Evolutionary conservation across 2,113 vertebrate species (phyloP).

Genomic region (Lontra canadensis): DNA sequence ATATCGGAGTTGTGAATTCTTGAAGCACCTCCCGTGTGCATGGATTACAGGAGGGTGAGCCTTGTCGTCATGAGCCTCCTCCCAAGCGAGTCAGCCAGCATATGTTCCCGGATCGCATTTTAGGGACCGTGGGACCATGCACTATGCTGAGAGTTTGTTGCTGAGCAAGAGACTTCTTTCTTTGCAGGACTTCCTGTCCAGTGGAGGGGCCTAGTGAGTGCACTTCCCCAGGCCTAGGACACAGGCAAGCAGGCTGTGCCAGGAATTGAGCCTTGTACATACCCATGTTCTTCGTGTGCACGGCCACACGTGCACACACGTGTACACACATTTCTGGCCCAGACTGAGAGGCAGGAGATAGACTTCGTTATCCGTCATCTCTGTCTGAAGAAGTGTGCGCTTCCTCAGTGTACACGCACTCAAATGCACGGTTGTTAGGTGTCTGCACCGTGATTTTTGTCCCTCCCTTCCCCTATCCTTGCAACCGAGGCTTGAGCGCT

Average conservation of each 20-base stretch:
- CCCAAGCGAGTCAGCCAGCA: neutral
- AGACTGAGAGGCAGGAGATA: neutral
- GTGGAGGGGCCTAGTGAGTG: neutral
- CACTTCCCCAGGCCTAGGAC: neutral
- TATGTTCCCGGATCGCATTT: neutral
- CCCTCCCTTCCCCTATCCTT: neutral
- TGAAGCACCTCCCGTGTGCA: slow-evolving; percentile 70
- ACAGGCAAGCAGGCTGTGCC: neutral
- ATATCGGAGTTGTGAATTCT: slow-evolving; percentile 74
- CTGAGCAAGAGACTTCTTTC: neutral
- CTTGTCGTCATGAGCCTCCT: slow-evolving; percentile 22
- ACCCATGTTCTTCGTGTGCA: neutral
- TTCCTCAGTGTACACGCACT: neutral
- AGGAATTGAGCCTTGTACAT: neutral
- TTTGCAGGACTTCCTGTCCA: neutral
- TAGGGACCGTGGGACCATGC: neutral
- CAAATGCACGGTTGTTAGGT: neutral
- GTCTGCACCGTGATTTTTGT: neutral
- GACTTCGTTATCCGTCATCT: neutral
- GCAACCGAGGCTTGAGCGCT: neutral
- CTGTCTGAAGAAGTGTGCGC: neutral
- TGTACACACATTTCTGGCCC: slow-evolving; percentile 25
- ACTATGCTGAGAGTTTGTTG: neutral
- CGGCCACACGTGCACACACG: neutral
- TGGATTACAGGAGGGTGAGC: slow-evolving; percentile 72